Evolutionary conservation across 1,140 invertebrate genomes (phyloP).

Genomic region (Anagrus nilaparvatae): DNA sequence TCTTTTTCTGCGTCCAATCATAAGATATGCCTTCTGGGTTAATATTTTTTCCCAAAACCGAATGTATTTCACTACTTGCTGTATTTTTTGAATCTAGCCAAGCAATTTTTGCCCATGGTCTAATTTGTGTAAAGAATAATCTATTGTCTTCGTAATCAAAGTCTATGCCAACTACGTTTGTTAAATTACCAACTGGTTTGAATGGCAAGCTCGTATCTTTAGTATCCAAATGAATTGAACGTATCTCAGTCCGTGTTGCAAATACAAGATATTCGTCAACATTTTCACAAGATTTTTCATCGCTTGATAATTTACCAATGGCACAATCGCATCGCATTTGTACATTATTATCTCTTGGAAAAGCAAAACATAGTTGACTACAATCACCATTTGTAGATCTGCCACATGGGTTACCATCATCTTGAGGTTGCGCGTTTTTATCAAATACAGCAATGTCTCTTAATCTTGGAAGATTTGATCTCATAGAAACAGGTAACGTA

Average conservation of each 20-base stretch:
- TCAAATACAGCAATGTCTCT: slow-evolving; percentile 88
- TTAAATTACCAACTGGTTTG: slow-evolving; percentile 77
- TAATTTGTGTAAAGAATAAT: slow-evolving; percentile 83
- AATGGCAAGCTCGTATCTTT: slow-evolving; percentile 74
- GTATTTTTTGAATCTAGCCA: slow-evolving; percentile 64
- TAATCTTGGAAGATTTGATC: slow-evolving; percentile 74
- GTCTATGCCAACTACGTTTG: slow-evolving; percentile 93
- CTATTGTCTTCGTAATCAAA: slow-evolving; percentile 86
- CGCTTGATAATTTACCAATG: slow-evolving; percentile 60
- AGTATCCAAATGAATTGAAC: slow-evolving; percentile 68
- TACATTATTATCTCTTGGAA: slow-evolving; percentile 49
- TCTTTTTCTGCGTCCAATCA: slow-evolving; percentile 93
- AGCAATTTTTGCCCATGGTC: slow-evolving; percentile 80
- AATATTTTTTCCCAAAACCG: slow-evolving; percentile 68
- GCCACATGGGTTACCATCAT: slow-evolving; percentile 68
- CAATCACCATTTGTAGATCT: slow-evolving; percentile 72
- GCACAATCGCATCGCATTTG: slow-evolving; percentile 73
- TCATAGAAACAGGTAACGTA: slow-evolving; percentile 54
- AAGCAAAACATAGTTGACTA: slow-evolving; percentile 91
- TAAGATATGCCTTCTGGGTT: slow-evolving; percentile 94
- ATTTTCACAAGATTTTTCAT: slow-evolving; percentile 63
- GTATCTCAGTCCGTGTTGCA: slow-evolving; percentile 82
- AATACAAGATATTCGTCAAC: slow-evolving; percentile 85
- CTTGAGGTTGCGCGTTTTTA: slow-evolving; percentile 71
- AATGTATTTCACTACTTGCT: slow-evolving; percentile 51